These are phyloP conservation scores for Asbolus verrucosus DNA, from an alignment of 1,140 invertebrate species.

Conservation along the genomic window DNA sequence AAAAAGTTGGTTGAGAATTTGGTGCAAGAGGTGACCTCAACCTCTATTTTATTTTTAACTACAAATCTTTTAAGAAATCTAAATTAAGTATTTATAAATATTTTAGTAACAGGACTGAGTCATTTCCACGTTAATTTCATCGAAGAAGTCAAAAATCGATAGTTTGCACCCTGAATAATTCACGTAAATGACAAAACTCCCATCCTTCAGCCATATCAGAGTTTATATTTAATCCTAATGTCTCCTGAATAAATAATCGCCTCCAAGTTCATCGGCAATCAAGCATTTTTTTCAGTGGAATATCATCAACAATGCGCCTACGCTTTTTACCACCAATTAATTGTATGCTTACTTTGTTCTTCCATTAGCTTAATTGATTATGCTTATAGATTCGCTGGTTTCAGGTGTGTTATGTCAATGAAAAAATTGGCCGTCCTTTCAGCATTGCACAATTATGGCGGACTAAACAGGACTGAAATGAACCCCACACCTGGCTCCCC, in stretches of 20 bases:
- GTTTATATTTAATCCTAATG: neutral
- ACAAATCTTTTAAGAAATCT: too few species aligned
- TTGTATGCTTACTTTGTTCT: neutral
- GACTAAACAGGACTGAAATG: conserved; percentile 60
- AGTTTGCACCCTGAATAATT: neutral
- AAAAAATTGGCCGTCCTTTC: conserved; percentile 64
- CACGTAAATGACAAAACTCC: neutral
- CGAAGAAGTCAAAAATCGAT: too few species aligned
- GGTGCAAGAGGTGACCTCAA: too few species aligned
- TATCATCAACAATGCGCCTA: too few species aligned
- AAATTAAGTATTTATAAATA: too few species aligned
- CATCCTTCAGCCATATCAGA: neutral
- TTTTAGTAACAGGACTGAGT: too few species aligned
- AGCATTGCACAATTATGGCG: conserved; percentile 58
- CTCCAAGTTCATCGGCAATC: too few species aligned
- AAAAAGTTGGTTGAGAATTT: too few species aligned
- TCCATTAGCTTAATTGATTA: neutral
- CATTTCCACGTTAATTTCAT: too few species aligned
- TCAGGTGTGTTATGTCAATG: conserved; percentile 64
- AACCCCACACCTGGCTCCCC: conserved; percentile 64
- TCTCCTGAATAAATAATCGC: neutral
- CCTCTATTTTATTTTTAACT: too few species aligned
- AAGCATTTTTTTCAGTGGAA: conserved; percentile 5
- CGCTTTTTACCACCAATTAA: conserved; percentile 5
- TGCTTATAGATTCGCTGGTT: conserved; percentile 24